Conservation (phyloP, 2,113 vertebrate genomes). For the Cyanoderma ruficeps region DNA sequence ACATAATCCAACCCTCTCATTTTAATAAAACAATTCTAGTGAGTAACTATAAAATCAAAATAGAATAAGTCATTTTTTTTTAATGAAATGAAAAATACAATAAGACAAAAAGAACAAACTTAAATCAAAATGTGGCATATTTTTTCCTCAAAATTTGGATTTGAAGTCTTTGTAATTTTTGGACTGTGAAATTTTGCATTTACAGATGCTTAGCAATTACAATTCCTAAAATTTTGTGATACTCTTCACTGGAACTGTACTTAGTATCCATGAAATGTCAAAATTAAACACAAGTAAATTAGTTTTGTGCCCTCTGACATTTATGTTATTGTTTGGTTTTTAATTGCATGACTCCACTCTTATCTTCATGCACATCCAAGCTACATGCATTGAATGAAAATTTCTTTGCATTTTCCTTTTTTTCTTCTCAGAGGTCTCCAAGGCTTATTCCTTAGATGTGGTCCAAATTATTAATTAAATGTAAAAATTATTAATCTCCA, state of each 20-base stretch:
- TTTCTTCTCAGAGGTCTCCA: background rate
- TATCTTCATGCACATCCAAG: background rate
- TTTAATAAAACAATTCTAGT: background rate
- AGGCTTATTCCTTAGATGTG: background rate
- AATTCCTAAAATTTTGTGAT: background rate
- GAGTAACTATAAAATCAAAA: background rate
- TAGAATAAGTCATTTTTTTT: background rate
- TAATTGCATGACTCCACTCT: background rate
- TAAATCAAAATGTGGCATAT: background rate
- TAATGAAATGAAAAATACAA: background rate
- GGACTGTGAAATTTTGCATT: background rate
- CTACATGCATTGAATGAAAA: background rate
- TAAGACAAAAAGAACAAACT: no score
- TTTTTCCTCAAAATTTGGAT: background rate
- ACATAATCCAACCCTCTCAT: background rate
- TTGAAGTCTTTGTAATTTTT: background rate
- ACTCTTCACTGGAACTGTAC: background rate
- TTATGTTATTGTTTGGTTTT: background rate
- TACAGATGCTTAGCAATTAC: background rate
- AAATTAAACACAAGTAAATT: background rate
- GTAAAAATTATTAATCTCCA: background rate
- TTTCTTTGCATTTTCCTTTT: background rate
- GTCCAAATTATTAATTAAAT: background rate
- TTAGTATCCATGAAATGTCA: background rate
- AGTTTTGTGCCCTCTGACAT: background rate